Evolutionary conservation across 2,113 vertebrate genomes (phyloP), one percentile per base, ranked within the genome.

Genomic region (Sakesphorus luctuosus): DNA sequence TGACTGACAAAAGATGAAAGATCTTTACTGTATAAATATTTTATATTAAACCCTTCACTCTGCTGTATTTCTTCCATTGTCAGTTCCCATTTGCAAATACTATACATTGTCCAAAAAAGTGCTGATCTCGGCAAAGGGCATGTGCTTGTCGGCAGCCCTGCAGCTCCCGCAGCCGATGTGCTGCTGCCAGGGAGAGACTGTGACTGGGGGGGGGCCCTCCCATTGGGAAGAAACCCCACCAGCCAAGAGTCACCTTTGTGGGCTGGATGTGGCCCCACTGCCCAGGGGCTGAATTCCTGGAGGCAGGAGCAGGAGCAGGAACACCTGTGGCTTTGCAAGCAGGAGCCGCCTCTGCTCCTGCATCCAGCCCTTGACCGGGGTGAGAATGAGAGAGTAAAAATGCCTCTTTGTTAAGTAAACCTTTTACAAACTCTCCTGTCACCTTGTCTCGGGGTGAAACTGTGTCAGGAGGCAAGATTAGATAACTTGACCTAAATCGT

Each of bases 1-100:
- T 97, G 97, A 98, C 97, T 98, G 98, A 98, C 97, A 98, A 96
- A 97, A 98, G 97, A 98, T 97, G 97, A 98, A 98, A 98, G 98
- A 98, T 97, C 97, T 98, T 98, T 97, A 97, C 96, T 97, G 96
- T 98, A 98, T 98, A 98, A 98, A 98, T 98, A 98, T 98, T 98
- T 98, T 97, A 98, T 98, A 98, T 93, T 93, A 97, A 98, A 98
- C 98, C 97, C 97, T 98, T 98, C 97, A 97, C 97, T 98, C 96
- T 89, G 97, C 97, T 96, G 97, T 97, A 98, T 95, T 96, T 97
- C 95, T 96, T 97, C 96, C 97, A 98, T 95, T 97, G 96, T 97
- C 97, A 97, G 96, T 95, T 98, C 95, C 98, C 97, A 98, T 98
- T 98, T 98, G 98, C 94, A 94, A 98, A 98, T 90, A 97, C 95